A percentile compares a stretch with the other conserved stretches of the same genome.
Conservation (phyloP, 2,113 vertebrate species). For the Cavia porcellus region DNA sequence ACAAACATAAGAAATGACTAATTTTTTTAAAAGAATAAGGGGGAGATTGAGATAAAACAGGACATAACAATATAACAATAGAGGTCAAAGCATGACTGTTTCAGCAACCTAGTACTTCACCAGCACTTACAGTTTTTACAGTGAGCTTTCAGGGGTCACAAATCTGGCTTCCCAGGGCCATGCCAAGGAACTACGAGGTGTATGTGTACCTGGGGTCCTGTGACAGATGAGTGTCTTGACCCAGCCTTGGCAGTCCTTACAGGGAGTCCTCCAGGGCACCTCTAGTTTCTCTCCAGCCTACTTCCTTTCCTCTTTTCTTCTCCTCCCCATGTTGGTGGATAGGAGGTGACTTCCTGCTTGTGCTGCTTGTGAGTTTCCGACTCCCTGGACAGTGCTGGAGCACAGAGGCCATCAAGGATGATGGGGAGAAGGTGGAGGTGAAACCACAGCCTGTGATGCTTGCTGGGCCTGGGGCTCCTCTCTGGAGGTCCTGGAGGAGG, state of each 20-base stretch:
- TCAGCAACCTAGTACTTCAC: too few species aligned
- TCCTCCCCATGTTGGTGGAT: background rate
- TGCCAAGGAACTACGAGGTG: fast-evolving
- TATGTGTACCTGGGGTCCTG: background rate
- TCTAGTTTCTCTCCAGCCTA: fast-evolving
- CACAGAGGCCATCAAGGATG: background rate
- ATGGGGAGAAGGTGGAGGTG: fast-evolving
- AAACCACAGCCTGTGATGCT: fast-evolving
- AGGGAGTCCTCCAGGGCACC: fast-evolving
- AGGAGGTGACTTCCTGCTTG: background rate
- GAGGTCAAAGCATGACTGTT: too few species aligned
- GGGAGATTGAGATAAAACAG: too few species aligned
- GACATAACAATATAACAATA: too few species aligned
- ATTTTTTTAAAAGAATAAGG: too few species aligned
- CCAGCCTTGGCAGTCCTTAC: background rate
- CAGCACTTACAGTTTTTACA: too few species aligned
- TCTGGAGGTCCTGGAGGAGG: constrained; percentile 9
- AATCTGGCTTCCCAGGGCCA: background rate
- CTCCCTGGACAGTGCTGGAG: constrained; percentile 53
- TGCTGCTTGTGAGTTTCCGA: background rate
- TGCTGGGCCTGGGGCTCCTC: background rate
- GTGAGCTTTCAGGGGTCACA: background rate
- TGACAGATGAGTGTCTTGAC: too few species aligned
- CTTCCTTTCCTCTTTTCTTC: background rate
- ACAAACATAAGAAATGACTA: too few species aligned